Conservation (phyloP, 2,888 invertebrate genomes). For the Bembecia ichneumoniformis region DNA sequence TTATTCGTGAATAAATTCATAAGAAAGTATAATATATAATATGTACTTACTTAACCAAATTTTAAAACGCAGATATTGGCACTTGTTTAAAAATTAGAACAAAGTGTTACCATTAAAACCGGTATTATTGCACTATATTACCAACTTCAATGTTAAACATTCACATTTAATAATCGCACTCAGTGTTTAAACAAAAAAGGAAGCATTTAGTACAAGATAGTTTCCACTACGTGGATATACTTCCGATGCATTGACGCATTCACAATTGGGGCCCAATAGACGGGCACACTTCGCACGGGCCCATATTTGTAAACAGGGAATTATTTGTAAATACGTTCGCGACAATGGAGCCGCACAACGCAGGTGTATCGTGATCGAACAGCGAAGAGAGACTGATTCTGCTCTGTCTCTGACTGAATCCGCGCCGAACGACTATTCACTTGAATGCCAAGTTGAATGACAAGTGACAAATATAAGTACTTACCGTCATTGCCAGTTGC, state of each 20-base stretch:
- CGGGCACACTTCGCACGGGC: slow-evolving; percentile 16
- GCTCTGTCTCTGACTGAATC: background rate
- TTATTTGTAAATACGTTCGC: slow-evolving; percentile 1
- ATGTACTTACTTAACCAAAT: too few relatives aligned
- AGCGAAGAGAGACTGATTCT: background rate
- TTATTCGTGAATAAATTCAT: too few relatives aligned
- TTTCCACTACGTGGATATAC: background rate
- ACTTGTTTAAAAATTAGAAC: too few relatives aligned
- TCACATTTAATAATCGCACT: background rate
- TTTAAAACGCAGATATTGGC: too few relatives aligned
- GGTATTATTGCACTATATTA: background rate
- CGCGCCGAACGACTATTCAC: background rate
- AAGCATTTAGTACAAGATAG: background rate
- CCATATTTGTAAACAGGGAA: slow-evolving; percentile 12
- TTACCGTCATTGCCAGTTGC: slow-evolving; percentile 6
- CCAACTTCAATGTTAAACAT: background rate
- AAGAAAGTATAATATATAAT: too few relatives aligned
- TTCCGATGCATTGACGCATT: background rate
- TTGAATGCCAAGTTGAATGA: slow-evolving; percentile 7
- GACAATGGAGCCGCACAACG: background rate
- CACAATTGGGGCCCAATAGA: slow-evolving; percentile 17
- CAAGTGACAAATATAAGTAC: background rate
- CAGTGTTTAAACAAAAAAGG: background rate
- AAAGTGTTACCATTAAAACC: background rate
- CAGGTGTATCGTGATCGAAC: background rate